A percentile compares a stretch with the other conserved stretches of the same genome.
phyloP scores from a whole-genome alignment of 1,140 invertebrate species.

The Drosophila sp. region DNA sequence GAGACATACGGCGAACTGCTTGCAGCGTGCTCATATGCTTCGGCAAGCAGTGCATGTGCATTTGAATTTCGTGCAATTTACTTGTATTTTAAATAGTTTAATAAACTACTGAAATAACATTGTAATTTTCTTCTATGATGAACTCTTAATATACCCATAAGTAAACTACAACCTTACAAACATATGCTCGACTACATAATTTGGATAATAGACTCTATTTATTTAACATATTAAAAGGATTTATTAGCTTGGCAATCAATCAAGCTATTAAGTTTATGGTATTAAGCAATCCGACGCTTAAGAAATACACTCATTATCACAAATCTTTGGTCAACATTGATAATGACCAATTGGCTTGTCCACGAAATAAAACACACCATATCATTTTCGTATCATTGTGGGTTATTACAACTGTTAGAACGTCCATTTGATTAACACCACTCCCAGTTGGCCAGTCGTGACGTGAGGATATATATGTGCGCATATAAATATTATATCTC shows the following conservation, averaged over 20 bases:
- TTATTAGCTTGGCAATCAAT: conserved; percentile 18
- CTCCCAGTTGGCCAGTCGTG: conserved; percentile 20
- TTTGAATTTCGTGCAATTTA: no score
- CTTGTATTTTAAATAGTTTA: no score
- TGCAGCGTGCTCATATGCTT: no score
- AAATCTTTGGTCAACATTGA: conserved; percentile 46
- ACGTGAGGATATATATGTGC: conserved; percentile 28
- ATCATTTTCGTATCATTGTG: conserved; percentile 30
- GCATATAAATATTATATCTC: conserved; percentile 56
- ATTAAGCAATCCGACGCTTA: conserved; percentile 3
- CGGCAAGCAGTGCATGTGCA: not conserved
- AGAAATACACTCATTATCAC: conserved; percentile 26
- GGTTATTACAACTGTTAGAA: conserved; percentile 47
- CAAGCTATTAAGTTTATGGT: conserved; percentile 24
- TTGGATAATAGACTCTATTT: not conserved
- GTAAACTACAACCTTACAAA: not conserved
- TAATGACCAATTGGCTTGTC: conserved; percentile 46
- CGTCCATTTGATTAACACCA: conserved; percentile 68
- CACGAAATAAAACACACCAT: conserved; percentile 17
- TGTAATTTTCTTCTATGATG: not conserved
- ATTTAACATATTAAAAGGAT: conserved; percentile 7
- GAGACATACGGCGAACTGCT: no score
- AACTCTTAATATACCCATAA: not conserved
- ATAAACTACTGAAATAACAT: no score
- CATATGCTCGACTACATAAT: conserved; percentile 1